Conservation (phyloP, 1,140 invertebrate species). For the Hycleus phaleratus region DNA sequence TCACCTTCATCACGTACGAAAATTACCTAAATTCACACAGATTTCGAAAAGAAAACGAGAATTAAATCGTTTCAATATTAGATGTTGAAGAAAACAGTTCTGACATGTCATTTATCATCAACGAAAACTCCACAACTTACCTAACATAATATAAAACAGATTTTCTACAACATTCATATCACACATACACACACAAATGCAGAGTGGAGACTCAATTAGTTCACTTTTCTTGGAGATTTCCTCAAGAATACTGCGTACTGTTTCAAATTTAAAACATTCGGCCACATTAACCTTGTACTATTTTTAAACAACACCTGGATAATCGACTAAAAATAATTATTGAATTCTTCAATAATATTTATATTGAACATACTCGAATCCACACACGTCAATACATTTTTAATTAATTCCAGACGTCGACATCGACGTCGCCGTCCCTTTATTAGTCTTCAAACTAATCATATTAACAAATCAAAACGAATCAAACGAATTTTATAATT, state of each 20-base stretch:
- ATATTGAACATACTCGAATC: not conserved
- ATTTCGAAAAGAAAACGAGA: not conserved
- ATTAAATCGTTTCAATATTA: not conserved
- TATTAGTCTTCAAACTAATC: not conserved
- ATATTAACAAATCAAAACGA: not conserved
- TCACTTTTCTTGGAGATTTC: no score
- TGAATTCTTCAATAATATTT: not conserved
- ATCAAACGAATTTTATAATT: no score
- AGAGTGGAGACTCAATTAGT: no score
- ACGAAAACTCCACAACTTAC: not conserved
- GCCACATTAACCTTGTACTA: not conserved
- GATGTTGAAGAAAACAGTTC: no score
- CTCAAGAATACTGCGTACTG: no score
- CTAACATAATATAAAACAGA: conserved; percentile 11
- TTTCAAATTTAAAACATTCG: no score
- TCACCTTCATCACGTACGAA: conserved; percentile 30
- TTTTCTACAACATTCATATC: conserved; percentile 1
- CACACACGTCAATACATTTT: not conserved
- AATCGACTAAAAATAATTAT: not conserved
- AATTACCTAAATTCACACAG: conserved; percentile 17
- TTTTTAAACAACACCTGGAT: not conserved
- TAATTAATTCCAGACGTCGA: not conserved
- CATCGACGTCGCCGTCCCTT: not conserved
- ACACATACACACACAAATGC: not conserved
- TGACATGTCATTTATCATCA: no score